Base-by-base conservation (phyloP, 2,797 vertebrate genomes). In the Sebastes aleutianus region DNA sequence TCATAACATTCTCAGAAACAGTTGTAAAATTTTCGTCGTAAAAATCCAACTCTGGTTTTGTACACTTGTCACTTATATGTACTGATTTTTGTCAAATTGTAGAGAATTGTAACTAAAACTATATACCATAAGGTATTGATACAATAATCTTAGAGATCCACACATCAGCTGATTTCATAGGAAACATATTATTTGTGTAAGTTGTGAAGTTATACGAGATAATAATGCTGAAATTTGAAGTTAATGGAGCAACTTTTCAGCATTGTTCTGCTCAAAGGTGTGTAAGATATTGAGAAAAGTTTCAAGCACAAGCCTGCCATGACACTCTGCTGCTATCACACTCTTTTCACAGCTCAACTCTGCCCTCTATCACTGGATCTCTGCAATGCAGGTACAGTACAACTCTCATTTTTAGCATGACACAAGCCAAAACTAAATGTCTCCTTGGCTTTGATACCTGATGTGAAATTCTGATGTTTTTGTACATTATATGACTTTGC, bases 261-360 rank as follows among this genome's bases (percentile, higher is more conserved):
- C 2, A 22, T 13, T 27, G 3, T 12, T 77, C 1, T n/a, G 6
- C 27, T 78, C 47, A 64, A 65, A 65, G 18, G 24, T 50, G 36
- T 84, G 61, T 57, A 31, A 70, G 18, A 54, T 63, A 31, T 13
- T 69, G 5, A 69, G 27, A 67, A 62, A 75, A 10, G 5, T 84
- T 79, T 66, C 1, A 70, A 47, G 47, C 61, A 63, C 12, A 56
- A 66, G 27, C 36, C 43, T 83, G 67, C 76, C n/a, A 27, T 9
- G 22, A 59, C 76, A 76, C 6, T n/a, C 6, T 47, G 68, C 59
- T 27, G 16, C 39, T 61, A 4, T 64, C 22, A 6, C 32, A 31
- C 43, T 82, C 26, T 68, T 92, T 96, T 75, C 89, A 88, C 50
- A 90, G 96, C 95, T 94, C 95, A 95, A 96, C 91, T 93, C 88